A percentile compares a stretch with the other conserved stretches of the same genome.
These are phyloP conservation scores for Plestiodon gilberti DNA, from an alignment of 2,113 vertebrate genomes.

Conservation along the genomic window DNA sequence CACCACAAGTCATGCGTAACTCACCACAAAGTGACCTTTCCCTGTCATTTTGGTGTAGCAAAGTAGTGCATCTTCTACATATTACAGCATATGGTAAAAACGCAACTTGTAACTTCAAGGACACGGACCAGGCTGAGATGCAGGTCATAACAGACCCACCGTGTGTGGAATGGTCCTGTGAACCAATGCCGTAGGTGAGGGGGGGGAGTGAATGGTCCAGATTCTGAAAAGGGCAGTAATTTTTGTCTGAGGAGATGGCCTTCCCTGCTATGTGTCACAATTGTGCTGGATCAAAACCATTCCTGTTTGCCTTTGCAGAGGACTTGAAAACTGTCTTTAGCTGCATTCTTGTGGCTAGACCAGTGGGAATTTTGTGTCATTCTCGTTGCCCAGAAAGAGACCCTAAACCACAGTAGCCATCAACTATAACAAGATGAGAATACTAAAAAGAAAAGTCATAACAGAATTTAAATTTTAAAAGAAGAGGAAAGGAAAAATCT, in stretches of 20 bases:
- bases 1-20: too few species aligned
- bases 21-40: too few species aligned
- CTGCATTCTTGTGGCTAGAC: not conserved
- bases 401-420: not conserved
- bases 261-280: not conserved
- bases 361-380: not conserved
- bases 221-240: not conserved
- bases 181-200: not conserved
- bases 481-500: not conserved
- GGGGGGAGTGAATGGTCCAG: too few species aligned
- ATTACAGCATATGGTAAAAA: not conserved
- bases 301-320: not conserved
- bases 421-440: not conserved
- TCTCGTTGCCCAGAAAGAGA: not conserved
- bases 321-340: not conserved
- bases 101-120: not conserved
- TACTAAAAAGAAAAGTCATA: constrained; percentile 3
- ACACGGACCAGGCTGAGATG: too few species aligned
- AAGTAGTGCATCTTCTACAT: too few species aligned
- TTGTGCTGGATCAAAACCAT: not conserved
- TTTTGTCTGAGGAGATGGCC: not conserved
- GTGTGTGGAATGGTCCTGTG: not conserved
- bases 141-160: not conserved
- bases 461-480: constrained; percentile 20
- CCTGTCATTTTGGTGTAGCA: too few species aligned